Percentiles rank a stretch among this genome's conserved stretches.
These are phyloP conservation scores for Cygnus olor DNA, from an alignment of 2,797 vertebrate genomes.

Conservation along the genomic window DNA sequence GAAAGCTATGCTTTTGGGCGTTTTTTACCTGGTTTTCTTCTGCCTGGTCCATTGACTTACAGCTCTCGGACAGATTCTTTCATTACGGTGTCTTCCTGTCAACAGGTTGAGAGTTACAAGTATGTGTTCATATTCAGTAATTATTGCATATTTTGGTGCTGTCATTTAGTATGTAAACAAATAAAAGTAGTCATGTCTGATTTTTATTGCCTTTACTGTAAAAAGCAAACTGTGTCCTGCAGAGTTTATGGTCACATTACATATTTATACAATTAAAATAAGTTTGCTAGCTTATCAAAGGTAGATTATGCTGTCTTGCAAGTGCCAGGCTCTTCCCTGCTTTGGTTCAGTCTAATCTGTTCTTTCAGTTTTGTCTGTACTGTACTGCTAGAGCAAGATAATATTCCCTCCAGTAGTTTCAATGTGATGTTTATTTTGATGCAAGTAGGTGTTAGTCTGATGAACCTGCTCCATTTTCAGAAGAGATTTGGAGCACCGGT, in stretches of 20 bases:
- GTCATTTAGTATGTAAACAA: not conserved
- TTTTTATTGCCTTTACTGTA: not conserved
- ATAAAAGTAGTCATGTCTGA: not conserved
- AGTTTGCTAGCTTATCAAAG: not conserved
- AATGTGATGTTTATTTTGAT: not conserved
- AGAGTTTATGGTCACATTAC: not conserved
- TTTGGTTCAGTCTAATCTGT: not conserved
- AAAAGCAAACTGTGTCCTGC: not conserved
- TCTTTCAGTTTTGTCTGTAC: not conserved
- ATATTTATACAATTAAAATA: too few relatives aligned
- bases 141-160: not conserved
- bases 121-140: slow-evolving; percentile 67
- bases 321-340: not conserved
- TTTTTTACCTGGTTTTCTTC: slow-evolving; percentile 93
- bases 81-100: slow-evolving; percentile 91
- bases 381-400: not conserved
- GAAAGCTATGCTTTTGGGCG: slow-evolving; percentile 94
- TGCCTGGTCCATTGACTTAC: slow-evolving; percentile 92
- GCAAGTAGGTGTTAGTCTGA: not conserved
- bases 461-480: not conserved
- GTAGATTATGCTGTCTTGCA: not conserved
- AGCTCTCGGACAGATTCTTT: slow-evolving; percentile 92
- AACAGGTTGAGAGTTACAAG: slow-evolving; percentile 96
- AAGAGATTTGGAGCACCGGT: not conserved
- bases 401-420: not conserved